A percentile compares a stretch with the other conserved stretches of the same genome.
Evolutionary conservation across 2,888 invertebrate species (phyloP).

Genomic region (Oxyteleia sp.): DNA sequence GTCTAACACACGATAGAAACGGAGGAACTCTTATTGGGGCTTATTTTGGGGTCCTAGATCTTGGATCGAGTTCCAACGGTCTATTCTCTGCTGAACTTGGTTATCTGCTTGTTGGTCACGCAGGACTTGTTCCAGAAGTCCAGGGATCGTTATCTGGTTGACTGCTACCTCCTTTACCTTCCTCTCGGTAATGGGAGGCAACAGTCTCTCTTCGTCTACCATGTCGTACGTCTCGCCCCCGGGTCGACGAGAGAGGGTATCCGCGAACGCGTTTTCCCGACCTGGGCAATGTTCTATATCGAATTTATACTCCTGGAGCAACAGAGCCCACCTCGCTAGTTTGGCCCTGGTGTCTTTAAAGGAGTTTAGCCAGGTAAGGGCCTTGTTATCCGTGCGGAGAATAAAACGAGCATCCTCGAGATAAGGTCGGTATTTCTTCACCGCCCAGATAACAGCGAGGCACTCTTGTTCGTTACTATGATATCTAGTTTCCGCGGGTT

Average conservation of each 20-base stretch:
- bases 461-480: slow-evolving; percentile 55
- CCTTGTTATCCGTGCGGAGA: neutral
- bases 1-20: neutral
- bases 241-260: slow-evolving; percentile 31
- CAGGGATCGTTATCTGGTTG: too few species aligned
- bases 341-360: slow-evolving; percentile 16
- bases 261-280: slow-evolving; percentile 9
- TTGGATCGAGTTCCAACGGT: too few species aligned
- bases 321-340: slow-evolving; percentile 18
- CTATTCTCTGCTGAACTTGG: too few species aligned
- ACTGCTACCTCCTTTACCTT: neutral
- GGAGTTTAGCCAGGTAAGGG: slow-evolving; percentile 19
- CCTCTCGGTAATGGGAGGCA: neutral
- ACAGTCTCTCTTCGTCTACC: slow-evolving; percentile 8
- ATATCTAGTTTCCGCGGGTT: slow-evolving; percentile 39
- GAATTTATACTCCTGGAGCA: slow-evolving; percentile 24
- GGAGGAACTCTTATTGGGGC: too few species aligned
- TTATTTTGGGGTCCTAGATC: too few species aligned
- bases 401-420: slow-evolving; percentile 48
- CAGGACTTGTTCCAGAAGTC: neutral
- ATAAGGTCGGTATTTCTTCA: slow-evolving; percentile 46
- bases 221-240: neutral
- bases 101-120: neutral
- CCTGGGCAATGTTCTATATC: neutral
- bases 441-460: slow-evolving; percentile 46